Evolutionary conservation across 2,888 invertebrate species (phyloP), one percentile per base, ranked within the genome.

Genomic region (Eristalinus sepulchralis): DNA sequence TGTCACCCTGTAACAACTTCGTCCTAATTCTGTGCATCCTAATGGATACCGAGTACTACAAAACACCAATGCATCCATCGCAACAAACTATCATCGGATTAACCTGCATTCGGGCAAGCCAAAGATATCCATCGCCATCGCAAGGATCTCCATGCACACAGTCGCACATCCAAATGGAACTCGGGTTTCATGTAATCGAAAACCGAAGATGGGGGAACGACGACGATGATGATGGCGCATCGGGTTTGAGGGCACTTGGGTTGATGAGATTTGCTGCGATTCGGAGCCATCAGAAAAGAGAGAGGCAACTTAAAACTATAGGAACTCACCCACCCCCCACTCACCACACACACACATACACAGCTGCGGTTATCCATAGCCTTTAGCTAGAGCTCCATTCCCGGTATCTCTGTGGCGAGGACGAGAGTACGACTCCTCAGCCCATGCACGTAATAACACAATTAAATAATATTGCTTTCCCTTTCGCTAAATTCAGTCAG

Each of bases 381-480:
- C 76, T 27, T 55, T 71, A 57, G 83, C 78, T 73, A 72, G 73
- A 71, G 66, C 60, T 71, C 67, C 27, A 22, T 27, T 20, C 34
- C 68, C 13, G 17, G 62, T 31, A 47, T n/a, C 47, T 47, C 47
- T 17, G 47, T 17, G 47, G 60, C 62, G 34, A 59, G 36, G 11
- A 71, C 39, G 47, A 60, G 55, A 67, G 71, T 27, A 27, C 47
- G 59, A 47, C 78, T 82, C 34, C 70, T 82, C 73, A 85, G 47
- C 68, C 73, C 67, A 78, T 66, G 78, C 27, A 27, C 31, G 64
- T 72, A 75, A 71, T 87, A 87, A 87, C 68, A 36, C 83, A 83
- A 87, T 87, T 87, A 87, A 83, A 77, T 71, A 76, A 67, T 34
- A 24, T 66, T 76, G 71, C 34, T 59, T 66, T 63, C 57, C 85